Percentiles rank a stretch among this genome's conserved stretches.
Conservation (phyloP, 2,797 vertebrate species). For the Forpus xanthops region DNA sequence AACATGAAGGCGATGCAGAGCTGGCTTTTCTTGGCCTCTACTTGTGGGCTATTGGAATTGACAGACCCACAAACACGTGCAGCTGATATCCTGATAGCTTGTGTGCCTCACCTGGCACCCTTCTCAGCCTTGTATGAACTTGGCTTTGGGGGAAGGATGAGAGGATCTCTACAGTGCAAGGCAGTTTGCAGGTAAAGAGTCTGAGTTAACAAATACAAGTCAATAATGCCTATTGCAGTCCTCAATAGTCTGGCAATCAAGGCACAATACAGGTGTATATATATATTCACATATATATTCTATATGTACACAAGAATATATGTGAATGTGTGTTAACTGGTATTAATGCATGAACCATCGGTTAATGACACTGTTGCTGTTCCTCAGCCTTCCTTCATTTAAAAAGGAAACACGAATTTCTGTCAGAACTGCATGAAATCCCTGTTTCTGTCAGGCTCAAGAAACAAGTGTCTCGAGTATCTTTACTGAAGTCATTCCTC, state of each 20-base stretch:
- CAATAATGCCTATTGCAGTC: not conserved
- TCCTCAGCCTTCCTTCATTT: not conserved
- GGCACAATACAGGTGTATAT: not conserved
- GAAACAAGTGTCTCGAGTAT: not conserved
- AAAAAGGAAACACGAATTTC: not conserved
- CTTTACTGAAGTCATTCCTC: not conserved
- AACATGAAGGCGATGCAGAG: not conserved
- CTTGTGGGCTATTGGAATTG: not conserved
- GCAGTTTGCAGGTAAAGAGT: not conserved
- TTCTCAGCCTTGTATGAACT: not conserved
- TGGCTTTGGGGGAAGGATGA: not conserved
- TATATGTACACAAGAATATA: not conserved
- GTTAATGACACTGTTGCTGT: not conserved
- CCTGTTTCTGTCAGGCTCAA: not conserved
- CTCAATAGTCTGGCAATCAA: not conserved
- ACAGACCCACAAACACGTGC: not conserved
- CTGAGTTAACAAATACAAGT: not conserved
- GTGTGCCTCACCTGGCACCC: not conserved
- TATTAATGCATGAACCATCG: not conserved
- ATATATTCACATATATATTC: not conserved
- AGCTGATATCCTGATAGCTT: not conserved
- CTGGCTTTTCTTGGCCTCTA: not conserved
- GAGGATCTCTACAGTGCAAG: not conserved
- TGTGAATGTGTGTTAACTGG: not conserved
- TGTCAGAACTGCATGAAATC: not conserved